Percentiles rank a stretch among this genome's conserved stretches.
phyloP scores from a whole-genome alignment of 2,113 vertebrate species.

The Daubentonia madagascariensis region DNA sequence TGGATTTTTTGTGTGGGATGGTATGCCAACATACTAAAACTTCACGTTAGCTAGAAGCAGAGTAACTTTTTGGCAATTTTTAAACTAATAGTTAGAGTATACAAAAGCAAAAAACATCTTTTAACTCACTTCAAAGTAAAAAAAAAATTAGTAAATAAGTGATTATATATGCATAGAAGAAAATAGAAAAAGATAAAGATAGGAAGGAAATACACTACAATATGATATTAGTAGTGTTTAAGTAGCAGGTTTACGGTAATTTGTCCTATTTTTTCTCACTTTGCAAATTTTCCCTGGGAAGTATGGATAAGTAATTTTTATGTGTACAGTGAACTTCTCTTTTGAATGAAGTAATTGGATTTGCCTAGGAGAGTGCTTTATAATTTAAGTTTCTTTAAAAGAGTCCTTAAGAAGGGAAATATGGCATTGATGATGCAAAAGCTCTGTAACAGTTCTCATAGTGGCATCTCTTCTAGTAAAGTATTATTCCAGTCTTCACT shows the following conservation, averaged over 20 bases:
- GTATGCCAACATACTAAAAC: not conserved
- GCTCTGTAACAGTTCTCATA: not conserved
- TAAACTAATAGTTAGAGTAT: not conserved
- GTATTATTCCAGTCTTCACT: not conserved
- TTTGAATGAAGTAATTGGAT: not conserved
- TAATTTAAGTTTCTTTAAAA: not conserved
- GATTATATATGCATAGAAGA: not conserved
- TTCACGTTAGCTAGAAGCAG: not conserved
- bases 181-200: not conserved
- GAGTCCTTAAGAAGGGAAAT: not conserved
- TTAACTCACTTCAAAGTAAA: not conserved
- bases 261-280: not conserved
- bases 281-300: not conserved
- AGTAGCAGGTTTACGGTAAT: not conserved
- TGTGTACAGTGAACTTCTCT: not conserved
- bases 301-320: not conserved
- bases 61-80: not conserved
- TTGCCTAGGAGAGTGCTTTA: not conserved
- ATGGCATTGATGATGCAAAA: not conserved
- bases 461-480: not conserved
- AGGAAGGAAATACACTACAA: not conserved
- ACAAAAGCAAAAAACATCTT: not conserved
- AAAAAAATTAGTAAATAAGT: not conserved
- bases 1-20: not conserved
- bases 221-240: not conserved